Evolutionary conservation across 2,888 invertebrate genomes (phyloP).

Genomic region (Dimorphilus gyrociliatus): DNA sequence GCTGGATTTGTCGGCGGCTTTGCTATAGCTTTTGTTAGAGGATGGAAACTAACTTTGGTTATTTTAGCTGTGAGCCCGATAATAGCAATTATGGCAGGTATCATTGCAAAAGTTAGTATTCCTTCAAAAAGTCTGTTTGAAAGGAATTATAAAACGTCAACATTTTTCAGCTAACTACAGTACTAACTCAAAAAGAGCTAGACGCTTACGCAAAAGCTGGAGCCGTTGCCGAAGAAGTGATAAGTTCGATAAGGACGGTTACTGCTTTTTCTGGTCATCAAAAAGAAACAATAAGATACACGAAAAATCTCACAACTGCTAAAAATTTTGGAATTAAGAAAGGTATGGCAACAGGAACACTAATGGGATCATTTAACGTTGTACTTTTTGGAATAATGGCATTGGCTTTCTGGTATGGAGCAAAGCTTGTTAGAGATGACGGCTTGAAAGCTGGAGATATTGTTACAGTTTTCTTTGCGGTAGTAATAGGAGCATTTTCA

Average conservation of each 20-base stretch:
- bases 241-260: conserved; percentile 20
- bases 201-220: conserved; percentile 45
- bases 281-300: conserved; percentile 15
- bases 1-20: conserved; percentile 37
- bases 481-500: conserved; percentile 28
- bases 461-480: conserved; percentile 59
- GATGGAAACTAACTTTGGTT: conserved; percentile 39
- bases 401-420: too few species aligned
- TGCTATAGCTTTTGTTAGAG: conserved; percentile 37
- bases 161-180: too few species aligned
- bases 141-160: too few species aligned
- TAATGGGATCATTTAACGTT: conserved; percentile 38
- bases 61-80: conserved; percentile 37
- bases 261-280: conserved; percentile 18
- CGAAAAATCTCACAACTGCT: conserved; percentile 10
- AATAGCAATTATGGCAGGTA: conserved; percentile 23
- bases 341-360: conserved; percentile 15
- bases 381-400: conserved; percentile 57
- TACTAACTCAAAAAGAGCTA: conserved; percentile 18
- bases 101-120: conserved; percentile 18
- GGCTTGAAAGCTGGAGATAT: too few species aligned
- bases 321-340: conserved; percentile 3
- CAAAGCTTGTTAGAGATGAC: too few species aligned
- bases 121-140: too few species aligned
- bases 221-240: conserved; percentile 16